phyloP scores from a whole-genome alignment of 2,797 vertebrate genomes.

The Craterocephalus amniculus region DNA sequence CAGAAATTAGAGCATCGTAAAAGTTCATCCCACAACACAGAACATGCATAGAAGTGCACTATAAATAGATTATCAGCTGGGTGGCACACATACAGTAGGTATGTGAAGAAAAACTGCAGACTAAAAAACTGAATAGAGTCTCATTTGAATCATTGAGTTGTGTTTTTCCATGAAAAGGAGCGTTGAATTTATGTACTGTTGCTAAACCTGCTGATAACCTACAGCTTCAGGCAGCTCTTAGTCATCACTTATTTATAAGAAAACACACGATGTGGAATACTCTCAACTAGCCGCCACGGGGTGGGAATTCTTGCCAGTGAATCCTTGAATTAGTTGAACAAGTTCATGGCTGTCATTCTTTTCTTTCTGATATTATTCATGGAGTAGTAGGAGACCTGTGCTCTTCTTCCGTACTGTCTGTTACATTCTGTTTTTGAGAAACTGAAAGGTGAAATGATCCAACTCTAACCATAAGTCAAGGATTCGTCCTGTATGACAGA shows the following conservation, averaged over 20 bases:
- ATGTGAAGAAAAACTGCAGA: background rate
- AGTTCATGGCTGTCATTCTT: background rate
- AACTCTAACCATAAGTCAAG: conserved; percentile 22
- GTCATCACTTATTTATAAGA: conserved; percentile 42
- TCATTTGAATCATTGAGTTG: background rate
- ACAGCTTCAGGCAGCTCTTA: conserved; percentile 30
- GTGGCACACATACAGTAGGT: background rate
- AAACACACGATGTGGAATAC: conserved; percentile 35
- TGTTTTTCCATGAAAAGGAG: background rate
- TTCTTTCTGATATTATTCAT: background rate
- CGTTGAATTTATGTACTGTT: background rate
- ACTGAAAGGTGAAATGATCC: conserved; percentile 4
- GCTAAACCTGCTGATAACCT: conserved; percentile 34
- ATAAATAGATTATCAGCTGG: too few species aligned
- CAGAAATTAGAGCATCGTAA: background rate
- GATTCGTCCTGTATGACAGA: background rate
- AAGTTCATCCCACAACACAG: too few species aligned
- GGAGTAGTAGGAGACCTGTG: background rate
- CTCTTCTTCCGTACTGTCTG: background rate
- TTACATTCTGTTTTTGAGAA: background rate
- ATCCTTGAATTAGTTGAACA: background rate
- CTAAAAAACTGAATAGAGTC: background rate
- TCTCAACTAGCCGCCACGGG: conserved; percentile 24
- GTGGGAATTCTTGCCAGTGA: background rate
- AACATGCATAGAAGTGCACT: too few species aligned